Evolutionary conservation across 1,140 invertebrate genomes (phyloP), one percentile per base, ranked within the genome.

Genomic region (Hyposmocoma kahamanoa): DNA sequence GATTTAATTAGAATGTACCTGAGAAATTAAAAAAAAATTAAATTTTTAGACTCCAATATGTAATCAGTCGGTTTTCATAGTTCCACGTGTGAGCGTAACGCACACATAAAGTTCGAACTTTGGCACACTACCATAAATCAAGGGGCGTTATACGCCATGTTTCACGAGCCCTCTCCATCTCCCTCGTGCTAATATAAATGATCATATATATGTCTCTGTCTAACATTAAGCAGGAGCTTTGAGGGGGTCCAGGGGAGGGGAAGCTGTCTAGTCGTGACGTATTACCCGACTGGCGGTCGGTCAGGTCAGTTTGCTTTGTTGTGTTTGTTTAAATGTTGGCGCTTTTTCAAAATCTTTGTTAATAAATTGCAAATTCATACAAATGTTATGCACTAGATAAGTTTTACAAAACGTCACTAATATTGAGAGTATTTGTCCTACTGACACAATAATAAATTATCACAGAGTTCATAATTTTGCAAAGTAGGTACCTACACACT

Each of bases 61-160:
- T 15, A 30, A 39, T 32, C 24, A 30, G 22, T 20, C 22, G 17
- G 19, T 48, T 28, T 41, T 28, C 21, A 24, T 21, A 34, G 38
- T 28, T 32, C 19, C 15, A 54, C 36, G 65, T 58, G 56, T 61
- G 56, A 65, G 59, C 67, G 65, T 72, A 62, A 77, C 77, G 72
- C 79, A 82, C 74, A 77, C 81, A 74, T 75, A 83, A 79, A 84
- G 53, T 77, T 74, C 73, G 69, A 84, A 87, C 75, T 87, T 87
- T 79, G 80, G 81, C 79, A 81, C 70, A 78, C 74, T 80, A 75
- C 67, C 72, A 87, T 87, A 86, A 87, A 87, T 87, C 86, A 86
- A 81, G 84, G 83, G 84, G 86, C 83, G 86, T 86, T 86, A 85
- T 86, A 74, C 86, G 86, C 86, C 86, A 87, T 87, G 83, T 87